Evolutionary conservation across 2,797 vertebrate species (phyloP), one percentile per base, ranked within the genome.

Genomic region (Erethizon dorsatum): DNA sequence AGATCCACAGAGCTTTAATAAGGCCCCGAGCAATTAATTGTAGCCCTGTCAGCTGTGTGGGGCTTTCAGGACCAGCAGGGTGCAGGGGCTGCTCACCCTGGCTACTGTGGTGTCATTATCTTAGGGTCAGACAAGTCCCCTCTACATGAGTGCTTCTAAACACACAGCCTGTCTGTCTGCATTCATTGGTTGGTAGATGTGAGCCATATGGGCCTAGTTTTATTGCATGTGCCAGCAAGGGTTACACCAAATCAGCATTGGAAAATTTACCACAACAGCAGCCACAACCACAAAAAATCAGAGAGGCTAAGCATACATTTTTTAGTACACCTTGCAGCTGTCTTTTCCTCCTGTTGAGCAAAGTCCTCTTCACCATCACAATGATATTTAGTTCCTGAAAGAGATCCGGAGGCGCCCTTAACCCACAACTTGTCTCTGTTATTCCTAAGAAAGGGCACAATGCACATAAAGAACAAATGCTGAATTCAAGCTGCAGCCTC

Each of bases 131-230:
- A 95, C 75, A 69, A 61, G 93, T 52, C 37, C 54, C 78, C 24
- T 95, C 15, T 26, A 20, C 4, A 5, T 57, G 15, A 31, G 41
- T 26, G 28, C 26, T 54, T 52, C 69, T 75, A 57, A 57, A 69
- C 67, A 77, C 57, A 47, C 86, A 82, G 6, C 33, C 77, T 84
- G 73, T 92, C 92, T 97, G 88, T 71, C 78, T 88, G 54, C 75
- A 92, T 87, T 94, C 96, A 92, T 94, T 96, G 93, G 71, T 45
- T 3, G 1, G 88, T 85, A 47, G 77, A 78, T 78, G 26, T 24
- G 73, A 90, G 57, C 67, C 24, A 82, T 80, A 87, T 52, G 13
- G 90, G 63, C 37, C 63, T 73, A 69, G 67, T 67, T 95, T 83
- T 56, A 65, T 50, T 61, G 71, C 50, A 12, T n/a, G 17, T 56